Evolutionary conservation across 2,888 invertebrate species (phyloP).

Genomic region (Diaphora mendica): DNA sequence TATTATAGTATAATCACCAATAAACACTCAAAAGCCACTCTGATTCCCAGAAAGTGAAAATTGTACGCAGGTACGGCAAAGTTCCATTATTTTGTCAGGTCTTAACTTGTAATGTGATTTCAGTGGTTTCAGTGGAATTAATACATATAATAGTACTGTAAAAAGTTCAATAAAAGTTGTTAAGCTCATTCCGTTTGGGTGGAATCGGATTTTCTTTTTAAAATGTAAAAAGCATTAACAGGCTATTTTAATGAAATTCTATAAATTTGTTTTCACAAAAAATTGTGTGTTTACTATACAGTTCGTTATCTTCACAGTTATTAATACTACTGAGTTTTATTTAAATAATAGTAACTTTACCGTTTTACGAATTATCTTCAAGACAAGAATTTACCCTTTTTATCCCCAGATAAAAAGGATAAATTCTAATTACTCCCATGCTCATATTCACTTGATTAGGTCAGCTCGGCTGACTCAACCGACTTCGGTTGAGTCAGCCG

Average conservation of each 20-base stretch:
- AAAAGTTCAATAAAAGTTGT: slow-evolving; percentile 24
- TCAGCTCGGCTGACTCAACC: too few relatives aligned
- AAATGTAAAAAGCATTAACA: slow-evolving; percentile 1
- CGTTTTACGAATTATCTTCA: too few relatives aligned
- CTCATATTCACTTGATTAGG: too few relatives aligned
- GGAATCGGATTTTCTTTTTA: slow-evolving; percentile 16
- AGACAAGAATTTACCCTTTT: too few relatives aligned
- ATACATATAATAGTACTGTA: slow-evolving; percentile 20
- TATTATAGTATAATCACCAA: slow-evolving; percentile 2
- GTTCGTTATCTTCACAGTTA: too few relatives aligned
- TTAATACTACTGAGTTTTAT: too few relatives aligned
- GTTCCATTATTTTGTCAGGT: slow-evolving; percentile 12
- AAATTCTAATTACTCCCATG: too few relatives aligned
- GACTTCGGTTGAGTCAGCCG: too few relatives aligned
- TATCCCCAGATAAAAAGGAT: too few relatives aligned
- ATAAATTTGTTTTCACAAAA: background rate
- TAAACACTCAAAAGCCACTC: background rate
- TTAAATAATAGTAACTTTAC: too few relatives aligned
- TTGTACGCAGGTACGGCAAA: slow-evolving; percentile 6
- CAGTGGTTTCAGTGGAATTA: slow-evolving; percentile 21
- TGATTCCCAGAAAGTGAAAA: slow-evolving; percentile 10
- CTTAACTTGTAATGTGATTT: slow-evolving; percentile 14
- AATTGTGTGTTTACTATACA: background rate
- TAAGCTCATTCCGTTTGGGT: slow-evolving; percentile 22
- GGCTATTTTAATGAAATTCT: background rate